Evolutionary conservation across 2,113 vertebrate genomes (phyloP).

Genomic region (Clarias macrocephalus): DNA sequence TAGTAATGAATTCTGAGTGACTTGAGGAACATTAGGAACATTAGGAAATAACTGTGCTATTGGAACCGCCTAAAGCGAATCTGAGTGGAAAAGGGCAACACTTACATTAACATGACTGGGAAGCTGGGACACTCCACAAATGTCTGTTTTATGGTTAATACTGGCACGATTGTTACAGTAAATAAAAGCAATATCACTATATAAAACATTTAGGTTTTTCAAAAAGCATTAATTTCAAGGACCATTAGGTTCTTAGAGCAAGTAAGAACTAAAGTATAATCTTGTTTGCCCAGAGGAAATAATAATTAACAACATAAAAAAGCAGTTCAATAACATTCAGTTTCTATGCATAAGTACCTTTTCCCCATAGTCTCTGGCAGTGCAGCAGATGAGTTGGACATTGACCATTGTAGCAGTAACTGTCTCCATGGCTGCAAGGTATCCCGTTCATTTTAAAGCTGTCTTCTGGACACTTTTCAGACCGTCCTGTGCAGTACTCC

Average conservation of each 20-base stretch:
- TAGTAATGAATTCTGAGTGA: neutral
- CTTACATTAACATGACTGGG: neutral
- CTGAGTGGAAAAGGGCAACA: neutral
- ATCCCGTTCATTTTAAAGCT: constrained; percentile 84
- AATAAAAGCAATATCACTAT: too few species aligned
- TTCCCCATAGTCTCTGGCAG: constrained; percentile 82
- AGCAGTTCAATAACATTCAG: neutral
- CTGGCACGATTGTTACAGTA: neutral
- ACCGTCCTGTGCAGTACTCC: constrained; percentile 79
- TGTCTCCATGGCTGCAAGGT: constrained; percentile 69
- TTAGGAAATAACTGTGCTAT: neutral
- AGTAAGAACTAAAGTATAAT: neutral
- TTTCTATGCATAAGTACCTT: constrained; percentile 68
- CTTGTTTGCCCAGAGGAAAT: neutral
- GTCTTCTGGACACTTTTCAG: constrained; percentile 77
- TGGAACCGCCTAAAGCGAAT: neutral
- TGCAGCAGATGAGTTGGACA: constrained; percentile 79
- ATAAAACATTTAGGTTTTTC: neutral
- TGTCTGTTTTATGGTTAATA: neutral
- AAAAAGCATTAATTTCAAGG: neutral
- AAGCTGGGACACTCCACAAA: neutral
- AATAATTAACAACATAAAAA: neutral
- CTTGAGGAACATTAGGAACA: neutral
- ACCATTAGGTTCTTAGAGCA: neutral
- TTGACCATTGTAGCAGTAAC: constrained; percentile 81